Evolutionary conservation across 2,797 vertebrate genomes (phyloP).

Genomic region (Gymnocypris eckloni): DNA sequence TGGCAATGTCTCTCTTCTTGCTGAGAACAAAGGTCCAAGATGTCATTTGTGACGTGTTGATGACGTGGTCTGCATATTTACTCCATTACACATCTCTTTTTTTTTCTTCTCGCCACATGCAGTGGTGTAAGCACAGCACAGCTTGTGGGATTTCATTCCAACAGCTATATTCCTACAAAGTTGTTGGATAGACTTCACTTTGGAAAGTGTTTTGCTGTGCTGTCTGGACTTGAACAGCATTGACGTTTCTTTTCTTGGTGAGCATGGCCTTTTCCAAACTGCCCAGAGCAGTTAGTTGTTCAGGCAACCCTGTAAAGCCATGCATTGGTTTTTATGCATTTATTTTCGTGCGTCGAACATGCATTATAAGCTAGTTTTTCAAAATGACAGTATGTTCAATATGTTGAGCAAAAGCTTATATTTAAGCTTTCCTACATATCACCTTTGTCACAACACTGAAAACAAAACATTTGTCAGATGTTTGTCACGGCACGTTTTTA

Average conservation of each 20-base stretch:
- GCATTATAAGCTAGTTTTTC: constrained; percentile 12
- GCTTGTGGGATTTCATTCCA: constrained; percentile 32
- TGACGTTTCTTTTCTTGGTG: constrained; percentile 39
- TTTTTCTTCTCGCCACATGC: constrained; percentile 39
- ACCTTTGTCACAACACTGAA: not conserved
- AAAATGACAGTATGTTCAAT: not conserved
- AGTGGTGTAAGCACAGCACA: constrained; percentile 37
- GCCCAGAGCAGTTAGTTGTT: constrained; percentile 21
- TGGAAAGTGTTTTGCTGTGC: constrained; percentile 37
- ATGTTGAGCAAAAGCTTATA: not conserved
- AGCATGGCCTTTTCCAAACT: constrained; percentile 36
- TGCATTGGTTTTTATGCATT: not conserved
- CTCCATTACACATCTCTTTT: constrained; percentile 25
- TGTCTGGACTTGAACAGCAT: constrained; percentile 34
- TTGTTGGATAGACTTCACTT: constrained; percentile 26
- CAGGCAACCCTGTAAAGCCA: constrained; percentile 11
- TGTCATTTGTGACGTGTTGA: constrained; percentile 31
- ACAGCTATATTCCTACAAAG: constrained; percentile 42
- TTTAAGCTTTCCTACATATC: not conserved
- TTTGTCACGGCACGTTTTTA: not conserved
- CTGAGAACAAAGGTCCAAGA: not conserved
- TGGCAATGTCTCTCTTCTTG: not conserved
- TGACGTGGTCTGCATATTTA: constrained; percentile 30
- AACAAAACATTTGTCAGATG: not conserved
- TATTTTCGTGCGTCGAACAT: not conserved